Percentiles rank a stretch among this genome's conserved stretches.
Conservation (phyloP, 2,888 invertebrate genomes). For the Lasioglossum villosulum region DNA sequence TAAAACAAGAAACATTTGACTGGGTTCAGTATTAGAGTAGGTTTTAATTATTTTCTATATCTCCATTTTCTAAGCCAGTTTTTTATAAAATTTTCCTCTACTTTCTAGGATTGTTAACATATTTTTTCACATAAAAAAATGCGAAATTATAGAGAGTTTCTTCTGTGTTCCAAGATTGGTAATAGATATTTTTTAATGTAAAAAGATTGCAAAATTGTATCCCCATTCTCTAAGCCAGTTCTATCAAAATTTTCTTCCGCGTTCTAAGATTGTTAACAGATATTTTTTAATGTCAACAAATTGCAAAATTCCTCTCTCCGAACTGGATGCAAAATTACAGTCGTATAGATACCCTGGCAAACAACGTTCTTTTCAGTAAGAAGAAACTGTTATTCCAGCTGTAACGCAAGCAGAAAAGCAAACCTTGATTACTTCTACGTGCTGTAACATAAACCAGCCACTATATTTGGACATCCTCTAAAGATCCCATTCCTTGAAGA, state of each 20-base stretch:
- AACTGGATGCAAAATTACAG: not conserved
- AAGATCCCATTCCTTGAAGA: conserved; percentile 39
- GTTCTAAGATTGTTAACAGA: not conserved
- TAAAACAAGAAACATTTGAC: not conserved
- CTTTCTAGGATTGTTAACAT: not conserved
- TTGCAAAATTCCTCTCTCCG: not conserved
- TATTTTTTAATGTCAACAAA: not conserved
- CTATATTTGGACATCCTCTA: conserved; percentile 56
- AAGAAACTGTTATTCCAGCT: conserved; percentile 48
- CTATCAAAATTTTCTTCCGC: not conserved
- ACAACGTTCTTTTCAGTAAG: conserved; percentile 1
- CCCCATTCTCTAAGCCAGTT: no score
- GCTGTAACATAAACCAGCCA: conserved; percentile 41
- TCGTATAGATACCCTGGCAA: not conserved
- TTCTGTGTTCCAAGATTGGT: no score
- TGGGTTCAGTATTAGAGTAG: not conserved
- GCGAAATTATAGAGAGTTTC: not conserved
- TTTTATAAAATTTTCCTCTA: not conserved
- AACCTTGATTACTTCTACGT: conserved; percentile 36
- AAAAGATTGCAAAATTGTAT: no score
- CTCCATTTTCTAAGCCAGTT: not conserved
- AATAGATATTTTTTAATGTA: no score
- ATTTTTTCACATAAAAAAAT: not conserved
- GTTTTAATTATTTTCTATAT: not conserved
- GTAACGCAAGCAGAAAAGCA: conserved; percentile 46